phyloP scores from a whole-genome alignment of 92 coral and sea anemone species.

The Heliopora coerulea region DNA sequence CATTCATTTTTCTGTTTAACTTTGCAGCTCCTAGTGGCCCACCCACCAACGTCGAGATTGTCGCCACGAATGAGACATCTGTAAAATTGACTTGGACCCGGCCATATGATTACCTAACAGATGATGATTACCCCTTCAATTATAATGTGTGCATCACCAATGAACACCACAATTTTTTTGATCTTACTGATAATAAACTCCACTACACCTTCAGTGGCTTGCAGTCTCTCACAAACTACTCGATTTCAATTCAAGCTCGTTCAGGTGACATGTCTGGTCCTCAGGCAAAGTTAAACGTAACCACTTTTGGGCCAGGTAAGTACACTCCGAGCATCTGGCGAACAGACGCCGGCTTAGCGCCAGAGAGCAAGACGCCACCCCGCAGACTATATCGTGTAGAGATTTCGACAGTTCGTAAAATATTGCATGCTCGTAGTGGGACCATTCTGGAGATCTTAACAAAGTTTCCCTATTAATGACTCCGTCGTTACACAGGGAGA shows the following conservation, averaged over 20 bases:
- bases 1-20: not conserved
- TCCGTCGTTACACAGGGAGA: no score
- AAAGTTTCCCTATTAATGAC: no score
- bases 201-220: not conserved
- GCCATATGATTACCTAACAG: constrained; percentile 24
- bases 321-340: no score
- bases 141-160: constrained; percentile 3
- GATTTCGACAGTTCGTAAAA: no score
- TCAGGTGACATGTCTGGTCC: constrained; percentile 20
- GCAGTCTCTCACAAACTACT: not conserved
- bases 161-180: not conserved
- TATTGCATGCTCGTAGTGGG: no score
- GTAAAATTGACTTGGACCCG: constrained; percentile 17
- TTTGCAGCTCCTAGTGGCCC: constrained; percentile 18
- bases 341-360: no score
- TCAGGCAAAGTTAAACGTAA: not conserved
- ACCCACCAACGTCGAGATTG: constrained; percentile 2
- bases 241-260: constrained; percentile 17
- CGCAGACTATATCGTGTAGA: no score
- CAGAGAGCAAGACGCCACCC: no score
- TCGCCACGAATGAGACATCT: constrained; percentile 1
- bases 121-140: constrained; percentile 23
- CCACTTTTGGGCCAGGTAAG: constrained; percentile 20
- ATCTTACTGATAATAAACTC: not conserved
- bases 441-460: no score